Conservation (phyloP, 2,113 vertebrate species). For the Notothenia rossii region DNA sequence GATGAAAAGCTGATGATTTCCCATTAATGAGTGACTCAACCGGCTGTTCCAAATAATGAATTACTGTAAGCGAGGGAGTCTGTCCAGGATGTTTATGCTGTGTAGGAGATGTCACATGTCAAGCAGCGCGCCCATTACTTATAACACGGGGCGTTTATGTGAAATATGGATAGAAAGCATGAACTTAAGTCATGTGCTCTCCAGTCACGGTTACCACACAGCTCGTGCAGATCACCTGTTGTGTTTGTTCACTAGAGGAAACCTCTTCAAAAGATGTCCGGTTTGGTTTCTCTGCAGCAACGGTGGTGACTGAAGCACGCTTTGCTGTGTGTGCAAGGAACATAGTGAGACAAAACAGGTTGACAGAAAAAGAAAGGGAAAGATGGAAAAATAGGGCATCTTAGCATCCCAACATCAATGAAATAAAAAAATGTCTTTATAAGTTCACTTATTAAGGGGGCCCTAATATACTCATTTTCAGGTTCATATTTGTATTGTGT, state of each 20-base stretch:
- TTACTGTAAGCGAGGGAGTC: conserved; percentile 65
- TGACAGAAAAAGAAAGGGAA: conserved; percentile 9
- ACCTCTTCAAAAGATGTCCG: conserved; percentile 35
- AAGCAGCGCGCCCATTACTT: neutral
- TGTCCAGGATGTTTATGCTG: conserved; percentile 8
- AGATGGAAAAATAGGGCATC: neutral
- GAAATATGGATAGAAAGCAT: conserved; percentile 27
- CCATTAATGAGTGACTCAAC: conserved; percentile 61
- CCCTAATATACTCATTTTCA: no score
- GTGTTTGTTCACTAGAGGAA: conserved; percentile 44
- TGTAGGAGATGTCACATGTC: conserved; percentile 46
- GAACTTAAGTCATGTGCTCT: conserved; percentile 57
- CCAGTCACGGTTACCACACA: conserved; percentile 27
- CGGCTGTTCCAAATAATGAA: conserved; percentile 43
- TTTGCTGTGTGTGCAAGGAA: conserved; percentile 18
- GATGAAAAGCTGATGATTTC: conserved; percentile 57
- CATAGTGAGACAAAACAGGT: neutral
- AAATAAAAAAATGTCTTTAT: neutral
- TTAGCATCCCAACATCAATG: neutral
- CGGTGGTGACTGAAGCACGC: conserved; percentile 13
- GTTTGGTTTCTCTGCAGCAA: conserved; percentile 35
- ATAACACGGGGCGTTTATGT: conserved; percentile 41
- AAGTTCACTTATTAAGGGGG: no score
- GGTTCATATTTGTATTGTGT: no score
- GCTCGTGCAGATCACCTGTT: conserved; percentile 39